A percentile compares a stretch with the other conserved stretches of the same genome.
phyloP scores from a whole-genome alignment of 1,140 invertebrate species.

The Anthonomus grandis region DNA sequence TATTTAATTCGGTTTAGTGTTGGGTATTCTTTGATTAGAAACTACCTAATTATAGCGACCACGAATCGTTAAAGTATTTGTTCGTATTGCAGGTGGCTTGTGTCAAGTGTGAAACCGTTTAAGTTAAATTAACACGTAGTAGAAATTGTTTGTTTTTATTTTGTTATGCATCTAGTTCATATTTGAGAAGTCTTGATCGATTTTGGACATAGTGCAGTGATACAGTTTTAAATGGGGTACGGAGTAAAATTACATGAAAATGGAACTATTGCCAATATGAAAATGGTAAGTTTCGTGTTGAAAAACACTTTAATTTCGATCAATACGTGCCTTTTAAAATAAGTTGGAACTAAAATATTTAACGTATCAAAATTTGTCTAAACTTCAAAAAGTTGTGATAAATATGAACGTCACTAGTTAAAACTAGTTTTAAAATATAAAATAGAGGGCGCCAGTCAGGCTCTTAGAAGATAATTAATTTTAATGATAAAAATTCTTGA shows the following conservation, averaged over 20 bases:
- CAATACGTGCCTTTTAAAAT: no score
- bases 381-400: no score
- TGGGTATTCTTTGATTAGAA: slow-evolving; percentile 11
- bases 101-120: background rate
- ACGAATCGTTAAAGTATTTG: slow-evolving; percentile 5
- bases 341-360: no score
- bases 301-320: no score
- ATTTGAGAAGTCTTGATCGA: background rate
- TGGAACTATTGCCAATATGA: slow-evolving; percentile 13
- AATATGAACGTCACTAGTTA: no score
- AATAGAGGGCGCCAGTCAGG: no score
- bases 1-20: background rate
- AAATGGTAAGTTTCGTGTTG: slow-evolving; percentile 13
- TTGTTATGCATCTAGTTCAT: no score
- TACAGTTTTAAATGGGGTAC: slow-evolving; percentile 11
- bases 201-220: background rate
- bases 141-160: no score
- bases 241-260: slow-evolving; percentile 10
- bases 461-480: no score
- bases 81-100: background rate
- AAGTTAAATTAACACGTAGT: background rate
- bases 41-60: slow-evolving; percentile 8
- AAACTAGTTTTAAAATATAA: no score
- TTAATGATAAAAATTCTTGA: no score
- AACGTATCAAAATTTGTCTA: no score